Conservation (phyloP, 1,140 invertebrate species). For the Tetranychus urticae region DNA sequence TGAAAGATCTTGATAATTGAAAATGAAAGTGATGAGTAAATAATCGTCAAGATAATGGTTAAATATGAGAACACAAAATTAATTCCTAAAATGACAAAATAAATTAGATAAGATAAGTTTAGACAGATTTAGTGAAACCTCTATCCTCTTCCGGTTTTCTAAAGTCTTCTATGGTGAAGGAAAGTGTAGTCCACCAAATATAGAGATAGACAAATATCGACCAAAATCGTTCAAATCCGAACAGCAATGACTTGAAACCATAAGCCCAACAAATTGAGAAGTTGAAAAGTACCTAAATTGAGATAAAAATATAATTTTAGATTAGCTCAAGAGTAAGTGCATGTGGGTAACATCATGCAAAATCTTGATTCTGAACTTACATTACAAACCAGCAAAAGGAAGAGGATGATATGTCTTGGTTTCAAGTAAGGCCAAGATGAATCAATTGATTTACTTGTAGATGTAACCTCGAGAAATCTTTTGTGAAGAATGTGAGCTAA, state of each 20-base stretch:
- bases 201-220: conserved; percentile 36
- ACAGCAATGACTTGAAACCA: conserved; percentile 44
- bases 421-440: conserved; percentile 7
- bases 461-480: conserved; percentile 21
- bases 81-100: too few relatives aligned
- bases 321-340: too few relatives aligned
- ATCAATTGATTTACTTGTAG: not conserved
- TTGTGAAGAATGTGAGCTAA: conserved; percentile 34
- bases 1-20: too few relatives aligned
- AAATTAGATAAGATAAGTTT: too few relatives aligned
- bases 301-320: conserved; percentile 18
- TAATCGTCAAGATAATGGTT: too few relatives aligned
- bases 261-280: conserved; percentile 56
- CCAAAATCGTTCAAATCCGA: conserved; percentile 56
- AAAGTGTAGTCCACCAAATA: not conserved
- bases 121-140: not conserved
- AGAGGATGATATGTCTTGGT: conserved; percentile 10
- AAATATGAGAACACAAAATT: too few relatives aligned
- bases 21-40: too few relatives aligned
- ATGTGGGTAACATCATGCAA: too few relatives aligned
- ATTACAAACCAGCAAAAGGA: conserved; percentile 6
- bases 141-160: not conserved
- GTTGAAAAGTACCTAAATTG: conserved; percentile 33
- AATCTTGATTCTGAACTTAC: not conserved
- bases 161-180: not conserved